phyloP scores from a whole-genome alignment of 2,797 vertebrate genomes.

The Notamacropus eugenii region DNA sequence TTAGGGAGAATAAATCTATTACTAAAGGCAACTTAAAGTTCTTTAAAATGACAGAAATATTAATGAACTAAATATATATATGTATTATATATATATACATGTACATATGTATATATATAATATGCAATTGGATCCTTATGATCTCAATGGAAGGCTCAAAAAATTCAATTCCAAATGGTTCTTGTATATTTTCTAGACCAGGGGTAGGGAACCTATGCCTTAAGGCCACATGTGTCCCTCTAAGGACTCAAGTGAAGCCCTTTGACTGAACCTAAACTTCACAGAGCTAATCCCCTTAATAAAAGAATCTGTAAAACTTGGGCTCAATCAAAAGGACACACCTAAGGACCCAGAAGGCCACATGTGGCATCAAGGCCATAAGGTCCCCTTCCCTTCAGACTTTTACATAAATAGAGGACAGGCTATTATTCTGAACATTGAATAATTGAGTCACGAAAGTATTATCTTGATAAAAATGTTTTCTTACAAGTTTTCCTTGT shows the following conservation, averaged over 20 bases:
- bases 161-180: background rate
- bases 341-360: too few species aligned
- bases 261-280: too few species aligned
- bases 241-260: too few species aligned
- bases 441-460: slow-evolving; percentile 17
- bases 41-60: background rate
- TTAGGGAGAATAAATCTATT: slow-evolving; percentile 13
- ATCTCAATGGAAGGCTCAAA: background rate
- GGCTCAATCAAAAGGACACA: too few species aligned
- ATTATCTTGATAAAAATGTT: background rate
- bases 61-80: background rate
- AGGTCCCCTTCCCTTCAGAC: too few species aligned
- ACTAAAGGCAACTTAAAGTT: background rate
- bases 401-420: background rate
- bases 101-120: background rate
- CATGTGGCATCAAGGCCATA: too few species aligned
- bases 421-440: background rate
- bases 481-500: slow-evolving; percentile 5
- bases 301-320: too few species aligned
- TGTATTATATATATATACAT: too few species aligned
- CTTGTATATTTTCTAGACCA: background rate
- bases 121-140: background rate
- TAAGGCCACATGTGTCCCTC: too few species aligned
- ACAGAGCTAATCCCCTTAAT: too few species aligned
- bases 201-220: too few species aligned